Percentiles rank a stretch among this genome's conserved stretches.
phyloP scores from a whole-genome alignment of 2,888 invertebrate species.

The Xestia sexstrigata region DNA sequence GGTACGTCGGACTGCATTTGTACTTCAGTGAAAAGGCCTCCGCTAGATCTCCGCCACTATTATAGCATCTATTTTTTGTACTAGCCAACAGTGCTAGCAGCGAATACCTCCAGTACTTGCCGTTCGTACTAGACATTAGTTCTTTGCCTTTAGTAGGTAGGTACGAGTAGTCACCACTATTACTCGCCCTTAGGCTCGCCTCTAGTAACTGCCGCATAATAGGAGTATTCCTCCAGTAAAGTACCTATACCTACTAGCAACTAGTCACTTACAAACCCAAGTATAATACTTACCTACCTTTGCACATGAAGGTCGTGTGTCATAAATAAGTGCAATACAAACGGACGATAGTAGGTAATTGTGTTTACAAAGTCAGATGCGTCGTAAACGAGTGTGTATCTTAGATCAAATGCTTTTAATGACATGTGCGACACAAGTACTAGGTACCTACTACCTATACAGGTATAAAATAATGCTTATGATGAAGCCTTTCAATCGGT shows the following conservation, averaged over 20 bases:
- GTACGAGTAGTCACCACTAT: background rate
- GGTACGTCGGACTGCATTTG: too few species aligned
- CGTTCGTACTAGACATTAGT: background rate
- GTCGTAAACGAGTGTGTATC: background rate
- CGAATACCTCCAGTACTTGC: background rate
- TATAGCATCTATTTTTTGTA: background rate
- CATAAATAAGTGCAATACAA: background rate
- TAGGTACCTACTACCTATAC: too few species aligned
- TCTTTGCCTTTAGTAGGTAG: background rate
- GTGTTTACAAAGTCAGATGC: slow-evolving; percentile 5
- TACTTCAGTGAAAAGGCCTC: background rate
- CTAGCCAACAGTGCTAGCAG: background rate
- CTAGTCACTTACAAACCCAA: background rate
- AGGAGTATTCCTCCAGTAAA: background rate
- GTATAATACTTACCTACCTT: background rate
- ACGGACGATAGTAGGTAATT: background rate
- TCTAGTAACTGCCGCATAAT: background rate
- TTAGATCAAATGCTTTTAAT: background rate
- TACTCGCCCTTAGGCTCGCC: background rate
- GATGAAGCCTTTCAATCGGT: too few species aligned
- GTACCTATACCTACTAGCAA: too few species aligned
- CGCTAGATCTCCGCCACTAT: background rate
- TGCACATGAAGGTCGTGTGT: background rate
- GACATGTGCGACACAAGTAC: background rate
- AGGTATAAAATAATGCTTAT: too few species aligned